Evolutionary conservation across 2,113 vertebrate species (phyloP).

Genomic region (Xerus inauris): DNA sequence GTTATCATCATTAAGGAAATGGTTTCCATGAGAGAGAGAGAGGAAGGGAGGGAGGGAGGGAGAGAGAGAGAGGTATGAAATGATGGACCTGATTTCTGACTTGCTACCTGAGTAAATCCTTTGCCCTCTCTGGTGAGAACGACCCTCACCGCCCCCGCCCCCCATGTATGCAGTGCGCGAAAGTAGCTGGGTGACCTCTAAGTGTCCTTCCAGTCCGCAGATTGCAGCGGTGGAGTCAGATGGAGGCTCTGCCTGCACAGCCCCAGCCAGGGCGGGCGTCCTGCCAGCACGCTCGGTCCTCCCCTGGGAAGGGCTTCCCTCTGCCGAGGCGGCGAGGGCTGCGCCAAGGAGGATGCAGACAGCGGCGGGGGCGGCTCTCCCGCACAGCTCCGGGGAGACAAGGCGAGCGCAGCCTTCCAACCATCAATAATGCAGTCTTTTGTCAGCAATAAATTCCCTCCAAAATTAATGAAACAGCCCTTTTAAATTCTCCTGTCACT

Average conservation of each 20-base stretch:
- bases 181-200: constrained; percentile 57
- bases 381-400: not conserved
- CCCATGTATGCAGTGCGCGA: not conserved
- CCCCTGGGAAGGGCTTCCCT: constrained; percentile 71
- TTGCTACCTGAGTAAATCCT: not conserved
- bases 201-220: constrained; percentile 58
- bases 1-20: constrained; percentile 24
- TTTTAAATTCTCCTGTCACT: constrained; percentile 73
- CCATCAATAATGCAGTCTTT: constrained; percentile 70
- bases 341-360: not conserved
- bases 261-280: not conserved
- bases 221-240: not conserved
- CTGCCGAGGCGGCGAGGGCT: rapidly evolving
- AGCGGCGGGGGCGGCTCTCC: constrained; percentile 41
- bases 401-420: not conserved
- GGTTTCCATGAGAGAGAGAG: not conserved
- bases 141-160: too few species aligned
- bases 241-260: not conserved
- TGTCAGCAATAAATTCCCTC: constrained; percentile 78
- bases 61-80: not conserved
- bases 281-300: not conserved
- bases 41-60: not conserved
- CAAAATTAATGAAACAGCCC: constrained; percentile 78
- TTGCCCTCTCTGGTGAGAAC: not conserved
- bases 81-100: not conserved